Percentiles rank a stretch among this genome's conserved stretches.
Conservation (phyloP, 2,888 invertebrate genomes). For the Cyclophora punctaria region DNA sequence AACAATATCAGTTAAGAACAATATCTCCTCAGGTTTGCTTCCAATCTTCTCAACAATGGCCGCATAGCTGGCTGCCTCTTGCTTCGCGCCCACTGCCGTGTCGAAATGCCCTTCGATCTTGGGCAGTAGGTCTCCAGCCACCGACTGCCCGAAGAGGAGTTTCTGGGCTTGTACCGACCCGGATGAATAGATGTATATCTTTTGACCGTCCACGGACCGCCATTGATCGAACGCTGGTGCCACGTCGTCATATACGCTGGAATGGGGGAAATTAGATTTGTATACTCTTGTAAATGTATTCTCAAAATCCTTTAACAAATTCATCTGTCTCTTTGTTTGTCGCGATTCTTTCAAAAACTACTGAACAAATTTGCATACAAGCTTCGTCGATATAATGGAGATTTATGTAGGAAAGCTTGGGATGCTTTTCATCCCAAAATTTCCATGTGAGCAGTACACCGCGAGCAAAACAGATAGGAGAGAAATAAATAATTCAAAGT, state of each 20-base stretch:
- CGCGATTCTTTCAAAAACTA: too few species aligned
- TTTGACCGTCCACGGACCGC: conserved; percentile 78
- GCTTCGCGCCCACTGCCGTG: conserved; percentile 88
- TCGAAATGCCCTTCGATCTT: conserved; percentile 89
- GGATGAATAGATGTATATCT: conserved; percentile 91
- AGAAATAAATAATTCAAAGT: too few species aligned
- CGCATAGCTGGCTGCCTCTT: conserved; percentile 84
- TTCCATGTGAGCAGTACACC: too few species aligned
- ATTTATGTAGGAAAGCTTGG: too few species aligned
- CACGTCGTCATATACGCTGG: conserved; percentile 92
- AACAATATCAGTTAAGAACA: conserved; percentile 91
- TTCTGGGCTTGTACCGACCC: conserved; percentile 94
- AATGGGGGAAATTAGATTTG: conserved; percentile 26
- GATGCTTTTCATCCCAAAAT: too few species aligned
- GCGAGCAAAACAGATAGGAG: too few species aligned
- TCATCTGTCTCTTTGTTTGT: too few species aligned
- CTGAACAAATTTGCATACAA: too few species aligned
- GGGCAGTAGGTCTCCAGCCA: conserved; percentile 84
- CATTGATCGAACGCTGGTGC: conserved; percentile 82
- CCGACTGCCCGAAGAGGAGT: conserved; percentile 85
- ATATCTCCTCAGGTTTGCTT: conserved; percentile 77
- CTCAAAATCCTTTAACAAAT: too few species aligned
- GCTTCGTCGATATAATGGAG: too few species aligned
- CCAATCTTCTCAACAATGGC: conserved; percentile 82
- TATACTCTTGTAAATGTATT: conserved; percentile 1